Evolutionary conservation across 2,797 vertebrate genomes (phyloP), one percentile per base, ranked within the genome.

Genomic region (Galaxias olidus): DNA sequence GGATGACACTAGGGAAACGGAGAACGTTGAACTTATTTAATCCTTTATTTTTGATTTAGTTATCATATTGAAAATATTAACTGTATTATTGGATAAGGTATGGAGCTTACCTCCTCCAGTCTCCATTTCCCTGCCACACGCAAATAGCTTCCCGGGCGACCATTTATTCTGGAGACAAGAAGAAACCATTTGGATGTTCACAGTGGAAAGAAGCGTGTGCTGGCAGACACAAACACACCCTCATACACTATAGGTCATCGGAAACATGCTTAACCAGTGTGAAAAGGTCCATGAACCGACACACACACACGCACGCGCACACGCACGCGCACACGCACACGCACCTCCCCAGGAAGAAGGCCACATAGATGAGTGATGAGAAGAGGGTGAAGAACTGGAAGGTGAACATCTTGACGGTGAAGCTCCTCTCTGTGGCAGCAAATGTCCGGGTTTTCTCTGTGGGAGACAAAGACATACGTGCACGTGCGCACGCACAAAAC

Each of bases 381-480:
- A 98, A 99, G 69, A 97, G 89, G 0, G 94, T 94, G 56, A 99
- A 96, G 89, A 99, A 98, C 87, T 98, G 97, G 86, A 98, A 95
- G 19, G 86, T 95, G 91, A 99, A 98, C 90, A 98, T 93, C 90
- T 96, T 97, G 66, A 95, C 50, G 0, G 94, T 95, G 85, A 98
- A 96, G 84, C 84, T 97, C 61, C 90, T 94, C 86, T 99, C 96
- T 0, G 76, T 79, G 67, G 95, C 91, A 0, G 91, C 88, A 70
- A 90, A 91, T 1, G 95, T 95, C 76, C 93, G 88, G 0, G 93
- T 93, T 60, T 93, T 79, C 90, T 98, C 97, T 99, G 57, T 30
- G 30, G 30, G 30, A 30, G 30, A 30, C 30, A 30, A 3, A 30
- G n/a, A n/a, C n/a, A n/a, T n/a, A n/a, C n/a, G n/a, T n/a, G n/a